Conservation (phyloP, 1,140 invertebrate species). For the Drosophila trapezifrons region DNA sequence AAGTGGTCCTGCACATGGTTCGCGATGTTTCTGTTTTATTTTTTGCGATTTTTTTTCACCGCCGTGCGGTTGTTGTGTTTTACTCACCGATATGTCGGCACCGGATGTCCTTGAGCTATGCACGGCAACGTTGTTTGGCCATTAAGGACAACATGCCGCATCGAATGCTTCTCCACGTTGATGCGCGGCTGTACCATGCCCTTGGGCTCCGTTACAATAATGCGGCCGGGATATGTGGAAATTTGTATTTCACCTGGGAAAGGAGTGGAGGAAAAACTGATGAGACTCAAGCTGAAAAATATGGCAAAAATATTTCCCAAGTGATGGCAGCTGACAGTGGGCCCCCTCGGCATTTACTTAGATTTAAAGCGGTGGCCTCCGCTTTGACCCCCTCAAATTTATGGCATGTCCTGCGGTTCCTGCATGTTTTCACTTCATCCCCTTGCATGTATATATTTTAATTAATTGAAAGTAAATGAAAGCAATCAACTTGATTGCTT, state of each 20-base stretch:
- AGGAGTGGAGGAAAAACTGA: background rate
- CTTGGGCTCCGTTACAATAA: slow-evolving; percentile 89
- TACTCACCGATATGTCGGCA: slow-evolving; percentile 89
- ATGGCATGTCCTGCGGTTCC: slow-evolving; percentile 27
- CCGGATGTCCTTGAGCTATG: slow-evolving; percentile 90
- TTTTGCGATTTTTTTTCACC: slow-evolving; percentile 12
- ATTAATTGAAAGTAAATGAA: slow-evolving; percentile 81
- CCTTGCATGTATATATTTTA: slow-evolving; percentile 50
- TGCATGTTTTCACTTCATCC: slow-evolving; percentile 5
- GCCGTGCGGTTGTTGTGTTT: slow-evolving; percentile 44
- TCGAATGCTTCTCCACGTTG: slow-evolving; percentile 88
- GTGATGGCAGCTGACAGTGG: slow-evolving; percentile 41
- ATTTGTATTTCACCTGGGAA: slow-evolving; percentile 86
- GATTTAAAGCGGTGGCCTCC: slow-evolving; percentile 42
- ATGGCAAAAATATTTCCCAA: slow-evolving; percentile 51
- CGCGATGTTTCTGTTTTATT: slow-evolving; percentile 39
- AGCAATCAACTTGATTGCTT: slow-evolving; percentile 76
- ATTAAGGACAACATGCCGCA: slow-evolving; percentile 87
- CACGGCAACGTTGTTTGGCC: slow-evolving; percentile 90
- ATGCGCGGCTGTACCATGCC: slow-evolving; percentile 89
- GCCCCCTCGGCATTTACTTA: slow-evolving; percentile 47
- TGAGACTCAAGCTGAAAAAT: slow-evolving; percentile 33
- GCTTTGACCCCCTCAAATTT: slow-evolving; percentile 15
- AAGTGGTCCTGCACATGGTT: slow-evolving; percentile 38
- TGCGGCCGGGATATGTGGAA: slow-evolving; percentile 87